Evolutionary conservation across 2,888 invertebrate genomes (phyloP), one percentile per base, ranked within the genome.

Genomic region (Zootermopsis nevadensis): DNA sequence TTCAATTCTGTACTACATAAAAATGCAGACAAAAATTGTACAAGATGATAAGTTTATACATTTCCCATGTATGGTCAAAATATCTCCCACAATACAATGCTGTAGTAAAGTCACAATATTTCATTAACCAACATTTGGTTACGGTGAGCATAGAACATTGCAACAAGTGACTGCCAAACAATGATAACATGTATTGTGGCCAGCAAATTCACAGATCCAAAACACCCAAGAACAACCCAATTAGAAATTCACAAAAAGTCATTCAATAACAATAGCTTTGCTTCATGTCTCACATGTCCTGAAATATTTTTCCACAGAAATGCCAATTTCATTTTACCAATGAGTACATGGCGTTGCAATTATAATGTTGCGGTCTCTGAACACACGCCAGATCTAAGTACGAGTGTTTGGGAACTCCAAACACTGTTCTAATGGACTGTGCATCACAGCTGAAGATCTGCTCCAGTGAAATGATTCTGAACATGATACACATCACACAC

Each of bases 401-500:
- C 72, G 55, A 72, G 83, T 83, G 80, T 83, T 35, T 82, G 74
- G 55, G 30, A 72, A 55, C 38, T 74, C 38, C 74, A 80, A 66
- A 60, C 82, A 79, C 82, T 69, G 69, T 42, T 69, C 82, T 80
- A 82, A 84, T 84, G 84, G 83, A 77, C 72, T 82, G 84, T 84
- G 84, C 66, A 82, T 80, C 84, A 83, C 76, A 60, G 31, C 80
- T 83, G 72, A 81, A 83, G 76, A 74, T 81, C 80, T 80, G 30
- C n/a, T 0, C 30, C n/a, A 80, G 30, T 35, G 19, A 24, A 31
- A 80, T 8, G 33, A 67, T 80, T 66, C 19, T 38, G 33, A 38
- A 60, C 79, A 55, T 79, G 33, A 53, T 6, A 53, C 12, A 79
- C 79, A 79, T 22, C 31, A 31, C 24, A 69, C 19, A 69, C 74